These are phyloP conservation scores for Gnathonemus longibarbis DNA, from an alignment of 2,113 vertebrate genomes.

Conservation along the genomic window DNA sequence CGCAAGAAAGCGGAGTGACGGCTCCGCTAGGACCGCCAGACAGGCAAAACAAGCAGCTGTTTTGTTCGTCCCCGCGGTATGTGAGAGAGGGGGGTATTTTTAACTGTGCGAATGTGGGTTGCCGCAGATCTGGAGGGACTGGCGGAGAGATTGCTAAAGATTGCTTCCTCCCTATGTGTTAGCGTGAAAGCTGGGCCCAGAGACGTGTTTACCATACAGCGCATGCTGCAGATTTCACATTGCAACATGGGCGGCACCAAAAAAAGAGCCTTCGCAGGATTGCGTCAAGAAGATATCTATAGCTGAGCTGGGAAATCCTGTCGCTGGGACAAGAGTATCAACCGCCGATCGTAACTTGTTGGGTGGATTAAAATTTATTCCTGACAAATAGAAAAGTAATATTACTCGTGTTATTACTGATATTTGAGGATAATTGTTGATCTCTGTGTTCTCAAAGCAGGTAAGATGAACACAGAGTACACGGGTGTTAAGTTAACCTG, in stretches of 20 bases:
- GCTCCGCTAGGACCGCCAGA: conserved; percentile 15
- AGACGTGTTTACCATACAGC: background rate
- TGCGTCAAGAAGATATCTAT: background rate
- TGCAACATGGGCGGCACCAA: background rate
- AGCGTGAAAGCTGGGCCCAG: conserved; percentile 17
- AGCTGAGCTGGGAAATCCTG: background rate
- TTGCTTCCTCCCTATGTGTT: conserved; percentile 15
- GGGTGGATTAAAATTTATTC: background rate
- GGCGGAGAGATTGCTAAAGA: conserved; percentile 25
- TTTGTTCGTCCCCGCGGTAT: conserved; percentile 36
- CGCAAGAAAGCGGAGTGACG: conserved; percentile 9
- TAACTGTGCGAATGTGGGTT: conserved; percentile 43
- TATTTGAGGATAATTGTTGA: background rate
- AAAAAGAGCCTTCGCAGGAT: background rate
- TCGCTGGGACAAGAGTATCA: background rate
- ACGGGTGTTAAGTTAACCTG: background rate
- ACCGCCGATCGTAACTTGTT: background rate
- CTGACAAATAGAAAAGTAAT: background rate
- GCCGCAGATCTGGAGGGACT: conserved; percentile 22
- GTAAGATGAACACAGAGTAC: background rate
- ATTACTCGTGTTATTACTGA: background rate
- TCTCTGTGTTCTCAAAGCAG: background rate
- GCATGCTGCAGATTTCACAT: background rate
- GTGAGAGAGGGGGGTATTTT: conserved; percentile 34
- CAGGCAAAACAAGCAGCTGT: conserved; percentile 31